Percentiles rank a stretch among this genome's conserved stretches.
These are phyloP conservation scores for Lucilia cuprina DNA, from an alignment of 1,140 invertebrate genomes.

Conservation along the genomic window DNA sequence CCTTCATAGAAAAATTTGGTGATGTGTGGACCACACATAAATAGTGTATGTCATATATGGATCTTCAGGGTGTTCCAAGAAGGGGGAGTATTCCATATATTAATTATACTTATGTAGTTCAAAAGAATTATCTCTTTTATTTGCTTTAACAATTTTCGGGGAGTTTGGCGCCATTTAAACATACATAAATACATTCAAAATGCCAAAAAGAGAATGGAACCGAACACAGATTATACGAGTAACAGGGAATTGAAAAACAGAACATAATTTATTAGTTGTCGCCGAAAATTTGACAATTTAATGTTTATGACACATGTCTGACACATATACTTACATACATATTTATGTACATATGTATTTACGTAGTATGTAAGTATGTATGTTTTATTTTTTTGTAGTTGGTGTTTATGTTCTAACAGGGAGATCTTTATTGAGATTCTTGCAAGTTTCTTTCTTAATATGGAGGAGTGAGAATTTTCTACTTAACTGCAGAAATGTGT, in stretches of 20 bases:
- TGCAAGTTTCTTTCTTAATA: neutral
- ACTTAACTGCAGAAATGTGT: constrained; percentile 20
- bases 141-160: neutral
- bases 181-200: neutral
- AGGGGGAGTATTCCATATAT: neutral
- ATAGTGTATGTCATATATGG: neutral
- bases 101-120: neutral
- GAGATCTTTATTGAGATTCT: neutral
- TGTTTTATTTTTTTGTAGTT: too few species aligned
- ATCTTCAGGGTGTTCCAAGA: neutral
- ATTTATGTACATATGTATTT: neutral
- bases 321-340: neutral
- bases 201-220: too few species aligned
- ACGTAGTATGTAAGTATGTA: too few species aligned
- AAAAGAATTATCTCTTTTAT: constrained; percentile 22
- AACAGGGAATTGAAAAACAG: constrained; percentile 9
- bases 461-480: constrained; percentile 34
- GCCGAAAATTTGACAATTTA: constrained; percentile 40
- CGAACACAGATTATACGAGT: too few species aligned
- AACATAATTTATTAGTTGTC: constrained; percentile 42
- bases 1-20: neutral
- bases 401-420: neutral
- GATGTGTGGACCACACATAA: neutral
- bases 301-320: constrained; percentile 40
- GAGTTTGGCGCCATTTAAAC: constrained; percentile 41